A percentile compares a stretch with the other conserved stretches of the same genome.
These are phyloP conservation scores for Neodiprion fabricii DNA, from an alignment of 1,140 invertebrate genomes.

Conservation along the genomic window DNA sequence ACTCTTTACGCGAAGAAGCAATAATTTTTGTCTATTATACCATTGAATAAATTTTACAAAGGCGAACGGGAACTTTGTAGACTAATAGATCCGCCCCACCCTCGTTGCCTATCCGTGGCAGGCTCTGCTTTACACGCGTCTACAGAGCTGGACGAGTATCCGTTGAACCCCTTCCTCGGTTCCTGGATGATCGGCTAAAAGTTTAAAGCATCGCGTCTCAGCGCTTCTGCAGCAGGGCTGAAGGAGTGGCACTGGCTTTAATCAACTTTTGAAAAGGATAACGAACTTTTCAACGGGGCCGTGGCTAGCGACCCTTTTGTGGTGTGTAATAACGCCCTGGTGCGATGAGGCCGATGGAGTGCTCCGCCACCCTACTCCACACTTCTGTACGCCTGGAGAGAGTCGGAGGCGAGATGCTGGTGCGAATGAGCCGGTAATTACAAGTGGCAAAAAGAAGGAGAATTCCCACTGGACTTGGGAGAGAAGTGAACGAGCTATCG, in stretches of 20 bases:
- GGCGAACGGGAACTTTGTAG: neutral
- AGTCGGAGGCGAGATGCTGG: neutral
- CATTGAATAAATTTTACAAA: neutral
- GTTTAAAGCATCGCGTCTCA: neutral
- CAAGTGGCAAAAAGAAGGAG: neutral
- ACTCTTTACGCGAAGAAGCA: neutral
- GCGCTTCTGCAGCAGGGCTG: neutral
- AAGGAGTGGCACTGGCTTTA: neutral
- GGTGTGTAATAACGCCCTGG: conserved; percentile 4
- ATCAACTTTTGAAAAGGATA: conserved; percentile 4
- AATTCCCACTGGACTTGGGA: too few species aligned
- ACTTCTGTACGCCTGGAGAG: neutral
- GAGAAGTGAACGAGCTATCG: too few species aligned
- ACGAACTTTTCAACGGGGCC: neutral
- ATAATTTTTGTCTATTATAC: neutral
- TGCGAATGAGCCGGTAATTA: neutral
- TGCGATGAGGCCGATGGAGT: neutral
- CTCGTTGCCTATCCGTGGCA: too few species aligned
- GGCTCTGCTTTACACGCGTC: neutral
- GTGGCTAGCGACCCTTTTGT: neutral
- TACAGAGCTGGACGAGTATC: neutral
- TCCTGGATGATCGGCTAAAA: neutral
- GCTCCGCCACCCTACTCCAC: too few species aligned
- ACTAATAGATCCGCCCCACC: neutral
- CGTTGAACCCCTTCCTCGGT: neutral